These are phyloP conservation scores for Agonopterix heracliana DNA, from an alignment of 2,888 invertebrate genomes.

Conservation along the genomic window DNA sequence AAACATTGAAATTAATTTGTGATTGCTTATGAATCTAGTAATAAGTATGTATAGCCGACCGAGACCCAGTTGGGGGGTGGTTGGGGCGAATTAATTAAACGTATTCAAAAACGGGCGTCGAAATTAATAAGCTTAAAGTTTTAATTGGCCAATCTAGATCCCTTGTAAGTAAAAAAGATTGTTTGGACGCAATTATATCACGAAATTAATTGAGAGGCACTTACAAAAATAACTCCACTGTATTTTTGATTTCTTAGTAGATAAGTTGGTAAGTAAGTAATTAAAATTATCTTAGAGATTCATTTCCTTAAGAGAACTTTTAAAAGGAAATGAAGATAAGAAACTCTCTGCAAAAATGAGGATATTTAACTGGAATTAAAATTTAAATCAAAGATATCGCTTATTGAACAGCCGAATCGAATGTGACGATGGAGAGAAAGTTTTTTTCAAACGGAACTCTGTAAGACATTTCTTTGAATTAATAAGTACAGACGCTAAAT, in stretches of 20 bases:
- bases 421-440: conserved; percentile 39
- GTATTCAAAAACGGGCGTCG: conserved; percentile 34
- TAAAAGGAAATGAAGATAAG: too few species aligned
- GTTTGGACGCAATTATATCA: conserved; percentile 14
- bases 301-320: conserved; percentile 3
- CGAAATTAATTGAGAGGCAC: conserved; percentile 13
- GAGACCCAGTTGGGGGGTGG: conserved; percentile 17
- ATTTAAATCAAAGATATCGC: conserved; percentile 18
- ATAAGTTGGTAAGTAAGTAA: conserved; percentile 2
- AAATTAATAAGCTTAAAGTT: conserved; percentile 41
- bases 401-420: conserved; percentile 37
- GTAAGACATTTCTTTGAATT: conserved; percentile 55
- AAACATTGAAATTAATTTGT: conserved; percentile 4
- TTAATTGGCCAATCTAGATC: conserved; percentile 39
- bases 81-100: conserved; percentile 35
- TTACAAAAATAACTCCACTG: conserved; percentile 6
- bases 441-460: conserved; percentile 33
- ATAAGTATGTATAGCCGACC: background rate
- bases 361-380: conserved; percentile 10
- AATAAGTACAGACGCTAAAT: conserved; percentile 59
- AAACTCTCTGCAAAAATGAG: too few species aligned
- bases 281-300: conserved; percentile 8
- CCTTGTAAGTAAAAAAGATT: conserved; percentile 15
- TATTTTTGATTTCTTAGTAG: conserved; percentile 2
- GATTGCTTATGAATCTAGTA: background rate